These are phyloP conservation scores for Cyclopterus lumpus DNA, from an alignment of 2,797 vertebrate genomes.

Conservation along the genomic window DNA sequence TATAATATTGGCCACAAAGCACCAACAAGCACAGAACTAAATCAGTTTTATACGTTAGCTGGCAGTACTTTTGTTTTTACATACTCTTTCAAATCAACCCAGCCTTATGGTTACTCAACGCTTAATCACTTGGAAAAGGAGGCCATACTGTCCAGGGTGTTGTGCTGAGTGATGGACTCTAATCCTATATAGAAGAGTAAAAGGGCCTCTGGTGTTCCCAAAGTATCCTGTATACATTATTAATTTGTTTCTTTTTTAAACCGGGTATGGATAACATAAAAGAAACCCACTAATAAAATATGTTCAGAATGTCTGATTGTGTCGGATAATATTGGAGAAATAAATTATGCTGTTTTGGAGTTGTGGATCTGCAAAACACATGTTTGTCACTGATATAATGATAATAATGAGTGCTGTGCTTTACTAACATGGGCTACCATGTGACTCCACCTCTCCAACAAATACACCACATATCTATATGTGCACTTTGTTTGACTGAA, in stretches of 20 bases:
- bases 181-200: not conserved
- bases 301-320: not conserved
- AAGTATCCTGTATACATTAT: not conserved
- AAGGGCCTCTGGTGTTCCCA: not conserved
- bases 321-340: not conserved
- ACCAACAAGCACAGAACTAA: not conserved
- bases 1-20: not conserved
- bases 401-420: constrained; percentile 12
- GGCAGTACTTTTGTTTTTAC: not conserved
- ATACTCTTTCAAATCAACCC: not conserved
- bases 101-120: not conserved
- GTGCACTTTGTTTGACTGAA: constrained; percentile 19
- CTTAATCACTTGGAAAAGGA: not conserved
- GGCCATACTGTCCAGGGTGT: not conserved
- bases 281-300: not conserved
- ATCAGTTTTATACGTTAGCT: not conserved
- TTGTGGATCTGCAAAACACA: not conserved
- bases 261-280: not conserved
- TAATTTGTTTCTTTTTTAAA: not conserved
- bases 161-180: no score
- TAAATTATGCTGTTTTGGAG: not conserved
- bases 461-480: constrained; percentile 9
- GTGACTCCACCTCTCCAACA: constrained; percentile 3
- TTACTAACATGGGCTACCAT: not conserved
- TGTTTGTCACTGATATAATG: not conserved